These are phyloP conservation scores for Lichenostomus cassidix DNA, from an alignment of 2,113 vertebrate genomes.

Conservation along the genomic window DNA sequence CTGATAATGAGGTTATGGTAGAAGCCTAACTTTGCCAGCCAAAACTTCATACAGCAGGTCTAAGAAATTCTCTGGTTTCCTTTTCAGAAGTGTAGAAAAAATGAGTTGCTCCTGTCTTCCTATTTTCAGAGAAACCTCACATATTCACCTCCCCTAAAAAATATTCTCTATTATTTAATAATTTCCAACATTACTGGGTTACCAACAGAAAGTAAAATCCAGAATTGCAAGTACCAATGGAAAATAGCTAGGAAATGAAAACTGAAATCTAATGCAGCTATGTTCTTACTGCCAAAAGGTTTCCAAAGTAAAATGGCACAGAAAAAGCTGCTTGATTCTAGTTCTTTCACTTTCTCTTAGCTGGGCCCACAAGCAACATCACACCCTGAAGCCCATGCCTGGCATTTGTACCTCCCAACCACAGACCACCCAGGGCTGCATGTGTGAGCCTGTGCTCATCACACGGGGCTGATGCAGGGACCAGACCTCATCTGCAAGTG, in stretches of 20 bases:
- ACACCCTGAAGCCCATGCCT: not conserved
- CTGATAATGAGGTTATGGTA: not conserved
- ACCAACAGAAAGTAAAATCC: not conserved
- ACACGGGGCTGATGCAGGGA: rapidly evolving
- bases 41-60: not conserved
- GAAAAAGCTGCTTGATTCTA: not conserved
- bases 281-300: not conserved
- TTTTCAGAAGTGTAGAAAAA: not conserved
- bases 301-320: not conserved
- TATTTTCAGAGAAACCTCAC: constrained; percentile 31
- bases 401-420: rapidly evolving
- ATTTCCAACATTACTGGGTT: not conserved
- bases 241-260: not conserved
- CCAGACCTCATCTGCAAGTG: rapidly evolving
- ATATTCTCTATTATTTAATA: not conserved
- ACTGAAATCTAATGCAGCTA: not conserved
- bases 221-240: not conserved
- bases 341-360: not conserved
- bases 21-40: not conserved
- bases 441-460: not conserved
- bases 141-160: not conserved
- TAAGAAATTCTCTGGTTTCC: constrained; percentile 29
- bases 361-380: not conserved
- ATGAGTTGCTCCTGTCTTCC: not conserved
- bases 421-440: not conserved